Percentiles rank a stretch among this genome's conserved stretches.
phyloP scores from a whole-genome alignment of 2,113 vertebrate species.

The Dasyprocta punctata region DNA sequence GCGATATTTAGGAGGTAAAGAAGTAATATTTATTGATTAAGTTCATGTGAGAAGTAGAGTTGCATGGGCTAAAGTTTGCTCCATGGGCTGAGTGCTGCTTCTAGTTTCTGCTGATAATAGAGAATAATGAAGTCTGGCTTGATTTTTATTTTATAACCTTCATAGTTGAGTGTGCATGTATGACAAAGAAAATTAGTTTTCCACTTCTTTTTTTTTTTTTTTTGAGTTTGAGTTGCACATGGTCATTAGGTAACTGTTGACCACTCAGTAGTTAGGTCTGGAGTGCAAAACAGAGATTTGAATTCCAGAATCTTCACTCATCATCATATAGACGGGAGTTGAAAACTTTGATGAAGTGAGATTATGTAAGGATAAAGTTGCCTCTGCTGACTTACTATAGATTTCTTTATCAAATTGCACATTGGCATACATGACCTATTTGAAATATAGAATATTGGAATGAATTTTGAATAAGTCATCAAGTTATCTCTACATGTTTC shows the following conservation, averaged over 20 bases:
- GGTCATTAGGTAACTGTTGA: neutral
- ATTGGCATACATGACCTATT: neutral
- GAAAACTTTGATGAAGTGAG: neutral
- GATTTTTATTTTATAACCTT: neutral
- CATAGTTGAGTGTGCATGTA: neutral
- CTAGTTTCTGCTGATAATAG: neutral
- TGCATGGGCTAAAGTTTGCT: neutral
- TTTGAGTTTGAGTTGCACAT: neutral
- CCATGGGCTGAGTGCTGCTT: neutral
- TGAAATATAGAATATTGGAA: constrained; percentile 14
- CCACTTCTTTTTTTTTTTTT: too few species aligned
- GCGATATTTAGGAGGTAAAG: neutral
- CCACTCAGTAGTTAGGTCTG: neutral
- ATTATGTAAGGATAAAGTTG: neutral
- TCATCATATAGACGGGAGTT: neutral
- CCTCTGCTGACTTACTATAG: neutral
- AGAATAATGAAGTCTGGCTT: neutral
- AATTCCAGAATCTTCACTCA: neutral
- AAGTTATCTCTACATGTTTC: neutral
- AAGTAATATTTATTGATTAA: neutral
- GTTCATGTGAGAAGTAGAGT: too few species aligned
- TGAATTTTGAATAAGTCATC: neutral
- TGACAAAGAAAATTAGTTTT: neutral
- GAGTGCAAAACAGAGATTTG: neutral
- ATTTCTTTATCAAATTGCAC: neutral